Conservation (phyloP, 2,113 vertebrate genomes). For the Hypanus sabinus region DNA sequence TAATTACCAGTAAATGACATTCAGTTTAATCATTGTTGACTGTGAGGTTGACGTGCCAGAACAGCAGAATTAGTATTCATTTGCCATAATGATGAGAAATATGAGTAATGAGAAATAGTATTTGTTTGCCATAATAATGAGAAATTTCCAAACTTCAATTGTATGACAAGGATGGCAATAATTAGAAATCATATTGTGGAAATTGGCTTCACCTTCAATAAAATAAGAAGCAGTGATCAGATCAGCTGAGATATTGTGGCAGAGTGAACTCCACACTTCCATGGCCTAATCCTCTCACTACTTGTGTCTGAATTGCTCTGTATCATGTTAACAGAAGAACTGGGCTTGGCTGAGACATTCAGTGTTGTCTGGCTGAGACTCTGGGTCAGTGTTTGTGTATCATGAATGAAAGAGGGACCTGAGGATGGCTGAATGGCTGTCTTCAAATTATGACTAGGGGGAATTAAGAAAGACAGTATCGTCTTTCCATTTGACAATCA, state of each 20-base stretch:
- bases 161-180: not conserved
- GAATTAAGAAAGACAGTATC: not conserved
- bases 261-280: too few species aligned
- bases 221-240: too few species aligned
- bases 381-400: not conserved
- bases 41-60: not conserved
- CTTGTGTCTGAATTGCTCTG: not conserved
- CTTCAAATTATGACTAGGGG: not conserved
- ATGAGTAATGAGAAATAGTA: not conserved
- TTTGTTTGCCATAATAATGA: not conserved
- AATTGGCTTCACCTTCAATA: not conserved
- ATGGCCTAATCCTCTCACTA: too few species aligned
- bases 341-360: not conserved
- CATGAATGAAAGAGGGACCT: not conserved
- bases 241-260: too few species aligned
- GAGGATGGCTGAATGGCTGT: not conserved
- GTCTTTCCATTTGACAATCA: not conserved
- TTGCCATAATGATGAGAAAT: not conserved
- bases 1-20: not conserved
- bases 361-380: not conserved
- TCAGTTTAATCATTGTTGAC: not conserved
- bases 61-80: not conserved
- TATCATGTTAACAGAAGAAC: not conserved
- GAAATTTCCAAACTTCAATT: not conserved
- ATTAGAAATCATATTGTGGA: not conserved